These are phyloP conservation scores for Eptatretus burgeri DNA, from an alignment of 2,113 vertebrate species.

Conservation along the genomic window DNA sequence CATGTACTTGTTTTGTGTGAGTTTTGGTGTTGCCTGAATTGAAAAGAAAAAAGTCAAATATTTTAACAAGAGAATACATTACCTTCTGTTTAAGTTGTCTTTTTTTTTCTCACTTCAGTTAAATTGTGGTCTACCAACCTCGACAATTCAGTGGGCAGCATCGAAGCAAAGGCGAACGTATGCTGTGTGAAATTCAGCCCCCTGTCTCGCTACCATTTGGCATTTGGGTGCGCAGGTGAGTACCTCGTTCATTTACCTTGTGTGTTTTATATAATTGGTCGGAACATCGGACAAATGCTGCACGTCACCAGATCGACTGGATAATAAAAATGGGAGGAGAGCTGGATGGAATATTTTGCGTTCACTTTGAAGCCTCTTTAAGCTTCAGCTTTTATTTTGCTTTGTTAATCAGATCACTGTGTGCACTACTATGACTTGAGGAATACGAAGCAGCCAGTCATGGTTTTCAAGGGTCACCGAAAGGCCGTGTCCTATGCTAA, in stretches of 20 bases:
- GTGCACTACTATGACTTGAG: slow-evolving; percentile 97
- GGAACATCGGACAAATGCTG: neutral
- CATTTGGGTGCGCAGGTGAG: slow-evolving; percentile 91
- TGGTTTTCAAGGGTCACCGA: slow-evolving; percentile 96
- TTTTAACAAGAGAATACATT: no score
- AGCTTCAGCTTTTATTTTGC: slow-evolving; percentile 7
- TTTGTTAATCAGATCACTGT: slow-evolving; percentile 47
- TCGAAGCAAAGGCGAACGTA: slow-evolving; percentile 89
- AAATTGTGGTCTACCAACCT: slow-evolving; percentile 96
- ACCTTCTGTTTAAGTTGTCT: neutral
- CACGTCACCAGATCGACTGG: neutral
- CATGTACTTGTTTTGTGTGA: slow-evolving; percentile 11
- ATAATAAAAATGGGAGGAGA: slow-evolving; percentile 8
- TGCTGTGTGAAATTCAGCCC: slow-evolving; percentile 98
- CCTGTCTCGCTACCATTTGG: slow-evolving; percentile 75
- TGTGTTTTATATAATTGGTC: slow-evolving; percentile 8
- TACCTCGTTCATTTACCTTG: slow-evolving; percentile 3
- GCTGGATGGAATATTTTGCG: no score
- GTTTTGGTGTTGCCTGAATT: neutral
- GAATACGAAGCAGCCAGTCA: slow-evolving; percentile 97
- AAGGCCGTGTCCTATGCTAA: slow-evolving; percentile 95
- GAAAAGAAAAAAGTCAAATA: no score
- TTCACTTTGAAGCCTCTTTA: slow-evolving; percentile 5
- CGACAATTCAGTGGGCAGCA: slow-evolving; percentile 91
- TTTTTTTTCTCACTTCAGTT: slow-evolving; percentile 23